Evolutionary conservation across 2,113 vertebrate genomes (phyloP).

Genomic region (Lampris incognitus): DNA sequence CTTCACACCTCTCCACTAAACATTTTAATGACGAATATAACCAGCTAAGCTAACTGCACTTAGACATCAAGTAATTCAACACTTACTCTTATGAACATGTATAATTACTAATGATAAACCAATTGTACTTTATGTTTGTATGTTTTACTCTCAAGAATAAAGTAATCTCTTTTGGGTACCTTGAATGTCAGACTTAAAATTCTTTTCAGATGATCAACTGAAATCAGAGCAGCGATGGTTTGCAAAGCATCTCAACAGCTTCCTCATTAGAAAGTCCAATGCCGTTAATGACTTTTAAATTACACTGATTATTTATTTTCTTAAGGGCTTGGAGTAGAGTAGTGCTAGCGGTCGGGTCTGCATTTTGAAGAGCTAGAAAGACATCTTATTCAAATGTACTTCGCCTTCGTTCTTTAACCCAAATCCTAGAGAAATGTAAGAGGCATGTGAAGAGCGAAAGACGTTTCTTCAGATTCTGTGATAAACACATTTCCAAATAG

Average conservation of each 20-base stretch:
- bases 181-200: constrained; percentile 79
- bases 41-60: constrained; percentile 62
- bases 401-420: background rate
- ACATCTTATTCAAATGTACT: background rate
- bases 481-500: background rate
- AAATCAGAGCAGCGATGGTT: constrained; percentile 17
- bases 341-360: background rate
- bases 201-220: constrained; percentile 58
- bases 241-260: constrained; percentile 6
- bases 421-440: background rate
- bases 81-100: constrained; percentile 71
- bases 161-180: constrained; percentile 81
- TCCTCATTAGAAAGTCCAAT: background rate
- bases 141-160: constrained; percentile 81
- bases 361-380: background rate
- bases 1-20: constrained; percentile 27
- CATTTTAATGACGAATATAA: constrained; percentile 35
- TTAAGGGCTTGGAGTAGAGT: background rate
- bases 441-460: background rate
- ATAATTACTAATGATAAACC: constrained; percentile 74
- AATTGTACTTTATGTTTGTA: constrained; percentile 79
- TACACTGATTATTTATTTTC: background rate
- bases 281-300: background rate
- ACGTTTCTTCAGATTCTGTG: background rate
- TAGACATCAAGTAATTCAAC: constrained; percentile 60